Evolutionary conservation across 2,797 vertebrate species (phyloP).

Genomic region (Eospalax fontanierii): DNA sequence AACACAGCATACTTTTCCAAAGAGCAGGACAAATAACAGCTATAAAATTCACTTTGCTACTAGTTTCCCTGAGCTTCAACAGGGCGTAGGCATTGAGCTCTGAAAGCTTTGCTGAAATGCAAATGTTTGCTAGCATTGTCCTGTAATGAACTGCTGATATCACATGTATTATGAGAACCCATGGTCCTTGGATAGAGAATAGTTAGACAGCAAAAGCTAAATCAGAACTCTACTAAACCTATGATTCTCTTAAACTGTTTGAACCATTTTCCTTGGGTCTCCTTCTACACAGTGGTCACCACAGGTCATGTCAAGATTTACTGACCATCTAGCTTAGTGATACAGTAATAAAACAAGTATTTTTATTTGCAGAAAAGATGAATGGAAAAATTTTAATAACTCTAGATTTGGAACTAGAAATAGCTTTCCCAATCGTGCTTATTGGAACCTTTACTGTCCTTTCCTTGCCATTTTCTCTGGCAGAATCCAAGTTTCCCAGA

Average conservation of each 20-base stretch:
- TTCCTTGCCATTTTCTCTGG: neutral
- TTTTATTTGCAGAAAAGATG: neutral
- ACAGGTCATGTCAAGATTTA: neutral
- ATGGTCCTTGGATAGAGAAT: neutral
- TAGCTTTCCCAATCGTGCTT: neutral
- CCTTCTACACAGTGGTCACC: neutral
- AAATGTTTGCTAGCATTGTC: neutral
- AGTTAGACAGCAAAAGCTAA: neutral
- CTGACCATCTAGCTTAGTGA: neutral
- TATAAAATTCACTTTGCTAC: constrained; percentile 16
- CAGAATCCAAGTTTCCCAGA: neutral
- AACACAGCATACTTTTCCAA: neutral
- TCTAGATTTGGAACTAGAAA: constrained; percentile 1
- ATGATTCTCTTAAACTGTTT: neutral
- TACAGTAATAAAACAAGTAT: neutral
- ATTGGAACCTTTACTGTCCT: neutral
- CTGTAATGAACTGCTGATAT: neutral
- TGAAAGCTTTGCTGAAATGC: neutral
- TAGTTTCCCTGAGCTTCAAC: neutral
- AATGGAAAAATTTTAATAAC: neutral
- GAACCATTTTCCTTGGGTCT: neutral
- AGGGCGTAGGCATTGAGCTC: neutral
- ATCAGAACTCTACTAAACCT: neutral
- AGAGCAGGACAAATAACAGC: neutral
- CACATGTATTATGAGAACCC: neutral